Evolutionary conservation across 2,797 vertebrate species (phyloP), one percentile per base, ranked within the genome.

Genomic region (Neolamprologus multifasciatus): DNA sequence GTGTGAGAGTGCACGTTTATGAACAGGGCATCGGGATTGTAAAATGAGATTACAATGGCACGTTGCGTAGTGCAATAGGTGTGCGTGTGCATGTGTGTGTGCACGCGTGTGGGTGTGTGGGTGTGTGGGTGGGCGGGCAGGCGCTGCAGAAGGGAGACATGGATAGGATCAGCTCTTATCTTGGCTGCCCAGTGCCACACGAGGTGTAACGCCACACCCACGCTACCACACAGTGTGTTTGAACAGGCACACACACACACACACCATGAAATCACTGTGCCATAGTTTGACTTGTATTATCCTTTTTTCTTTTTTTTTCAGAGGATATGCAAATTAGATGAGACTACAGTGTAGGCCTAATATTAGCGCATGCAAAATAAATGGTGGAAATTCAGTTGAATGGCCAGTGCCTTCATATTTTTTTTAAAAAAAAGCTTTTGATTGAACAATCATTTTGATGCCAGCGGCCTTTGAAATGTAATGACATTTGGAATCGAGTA

Each of bases 141-240:
- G 91, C 59, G 43, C 91, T 92, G 90, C 92, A 93, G 87, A 94
- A 94, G 93, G 93, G 94, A 94, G 90, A 93, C 93, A 94, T 93
- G 95, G 96, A 96, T 96, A 96, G 96, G 94, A 96, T 96, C 95
- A 94, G 93, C 93, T 94, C 96, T 97, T 97, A 97, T 97, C 96
- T 96, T 95, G 94, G 95, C 94, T 95, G 94, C 95, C 94, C 96
- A 97, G 96, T 97, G 96, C 96, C 96, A 97, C 95, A 93, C 96
- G 96, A 96, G 94, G 96, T 97, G 96, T 96, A 97, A 97, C 96
- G 93, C 96, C 96, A 96, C 96, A 96, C 96, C 96, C 96, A 95
- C 95, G 89, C 95, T 94, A 93, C 95, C 94, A 93, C 94, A 95
- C 92, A 90, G 92, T 92, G 93, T 97, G 95, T 97, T 97, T 97